These are phyloP conservation scores for Hylaeus volcanicus DNA, from an alignment of 1,140 invertebrate species.

Conservation along the genomic window DNA sequence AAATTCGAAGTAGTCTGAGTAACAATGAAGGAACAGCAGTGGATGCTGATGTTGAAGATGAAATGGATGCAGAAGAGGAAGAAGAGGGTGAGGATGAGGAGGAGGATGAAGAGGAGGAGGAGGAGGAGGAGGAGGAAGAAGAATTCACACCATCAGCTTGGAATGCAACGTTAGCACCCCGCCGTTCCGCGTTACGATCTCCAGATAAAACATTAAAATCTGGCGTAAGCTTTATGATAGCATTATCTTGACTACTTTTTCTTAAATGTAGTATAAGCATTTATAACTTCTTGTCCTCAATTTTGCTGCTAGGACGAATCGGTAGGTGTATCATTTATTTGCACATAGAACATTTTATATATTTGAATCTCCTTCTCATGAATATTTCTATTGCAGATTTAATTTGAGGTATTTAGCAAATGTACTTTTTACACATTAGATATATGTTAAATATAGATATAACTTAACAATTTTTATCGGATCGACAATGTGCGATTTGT, in stretches of 20 bases:
- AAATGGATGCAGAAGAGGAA: slow-evolving; percentile 71
- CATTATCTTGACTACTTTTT: slow-evolving; percentile 15
- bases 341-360: slow-evolving; percentile 45
- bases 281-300: slow-evolving; percentile 49
- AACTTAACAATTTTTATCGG: slow-evolving; percentile 34
- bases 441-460: slow-evolving; percentile 39
- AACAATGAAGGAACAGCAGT: slow-evolving; percentile 40
- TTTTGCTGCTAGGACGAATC: slow-evolving; percentile 76
- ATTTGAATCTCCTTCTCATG: slow-evolving; percentile 51
- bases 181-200: slow-evolving; percentile 81
- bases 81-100: slow-evolving; percentile 70
- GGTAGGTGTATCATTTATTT: slow-evolving; percentile 71
- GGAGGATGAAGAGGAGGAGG: slow-evolving; percentile 73
- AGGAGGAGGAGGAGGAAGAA: slow-evolving; percentile 80
- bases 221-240: slow-evolving; percentile 66
- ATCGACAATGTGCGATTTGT: slow-evolving; percentile 58
- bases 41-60: slow-evolving; percentile 42
- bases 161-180: slow-evolving; percentile 82
- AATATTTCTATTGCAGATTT: slow-evolving; percentile 59
- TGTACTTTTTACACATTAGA: slow-evolving; percentile 47
- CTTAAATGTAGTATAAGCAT: slow-evolving; percentile 22
- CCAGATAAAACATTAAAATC: slow-evolving; percentile 80
- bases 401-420: slow-evolving; percentile 59
- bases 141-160: slow-evolving; percentile 83
- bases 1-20: slow-evolving; percentile 49